Percentiles rank a stretch among this genome's conserved stretches.
These are phyloP conservation scores for Tiphia femorata DNA, from an alignment of 2,888 invertebrate genomes.

Conservation along the genomic window DNA sequence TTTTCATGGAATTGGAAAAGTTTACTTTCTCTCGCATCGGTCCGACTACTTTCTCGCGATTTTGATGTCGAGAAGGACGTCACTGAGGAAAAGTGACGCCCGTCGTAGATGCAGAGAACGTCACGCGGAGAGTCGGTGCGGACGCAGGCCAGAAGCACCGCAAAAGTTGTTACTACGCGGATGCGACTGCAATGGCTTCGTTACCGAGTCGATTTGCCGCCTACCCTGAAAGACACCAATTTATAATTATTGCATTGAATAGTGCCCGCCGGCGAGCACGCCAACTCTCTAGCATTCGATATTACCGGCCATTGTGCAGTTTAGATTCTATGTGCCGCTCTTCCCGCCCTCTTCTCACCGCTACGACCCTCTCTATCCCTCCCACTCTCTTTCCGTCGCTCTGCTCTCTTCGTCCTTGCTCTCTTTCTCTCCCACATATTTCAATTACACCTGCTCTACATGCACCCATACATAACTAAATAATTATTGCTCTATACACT, in stretches of 20 bases:
- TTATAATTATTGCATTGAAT: conserved; percentile 63
- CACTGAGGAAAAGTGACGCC: no score
- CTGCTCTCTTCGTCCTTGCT: not conserved
- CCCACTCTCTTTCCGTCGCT: no score
- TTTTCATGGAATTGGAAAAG: no score
- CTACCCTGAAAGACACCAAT: conserved; percentile 61
- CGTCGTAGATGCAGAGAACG: no score
- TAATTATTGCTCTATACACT: no score
- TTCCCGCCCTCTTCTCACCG: conserved; percentile 23
- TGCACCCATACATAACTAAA: no score
- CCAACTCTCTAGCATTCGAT: conserved; percentile 56
- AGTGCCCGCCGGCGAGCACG: conserved; percentile 41
- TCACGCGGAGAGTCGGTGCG: no score
- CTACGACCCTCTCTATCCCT: no score
- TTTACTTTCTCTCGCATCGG: no score
- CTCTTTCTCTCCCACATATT: not conserved
- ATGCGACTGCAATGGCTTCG: conserved; percentile 69
- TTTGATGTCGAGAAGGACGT: no score
- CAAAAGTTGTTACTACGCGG: conserved; percentile 55
- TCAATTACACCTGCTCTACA: no score
- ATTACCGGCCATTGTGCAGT: conserved; percentile 61
- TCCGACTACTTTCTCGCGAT: no score
- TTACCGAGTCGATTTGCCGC: conserved; percentile 60
- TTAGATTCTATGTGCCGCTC: conserved; percentile 49
- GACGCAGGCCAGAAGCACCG: conserved; percentile 33